Base-by-base conservation (phyloP, 1,140 invertebrate genomes). In the Leptinotarsa texana region DNA sequence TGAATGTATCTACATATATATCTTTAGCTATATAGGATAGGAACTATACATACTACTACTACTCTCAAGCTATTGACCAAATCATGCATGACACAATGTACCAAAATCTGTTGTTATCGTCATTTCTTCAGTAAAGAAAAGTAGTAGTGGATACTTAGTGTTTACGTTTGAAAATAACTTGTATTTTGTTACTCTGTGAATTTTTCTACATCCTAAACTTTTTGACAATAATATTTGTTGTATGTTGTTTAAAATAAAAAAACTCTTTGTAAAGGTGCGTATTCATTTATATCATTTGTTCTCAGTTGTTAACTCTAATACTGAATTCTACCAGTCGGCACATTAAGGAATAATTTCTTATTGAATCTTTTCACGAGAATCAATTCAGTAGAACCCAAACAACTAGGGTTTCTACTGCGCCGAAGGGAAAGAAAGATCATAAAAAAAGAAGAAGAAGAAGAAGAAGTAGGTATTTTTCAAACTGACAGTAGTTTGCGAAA, bases 191-290 rank as follows among this genome's bases (percentile, higher is more conserved):
- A 68, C 18, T 68, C 63, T 68, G 21, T 74, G 42, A 69, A 74
- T 33, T 74, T 74, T 74, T 74, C 73, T 74, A 74, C 73, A 69
- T 74, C 75, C 75, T 74, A 72, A 74, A 78, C 69, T 77, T 78
- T 70, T 73, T 65, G 71, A 73, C 71, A 71, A 78, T 73, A 79
- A 76, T 79, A 81, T 73, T 74, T 75, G 77, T 73, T 77, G 77
- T 79, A 81, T 72, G 69, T 80, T 78, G 76, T 78, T 80, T 76
- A 65, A 80, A 73, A 73, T 73, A 76, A 76, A 73, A n/a, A 57
- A 57, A 42, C 33, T 42, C 8, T 42, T 42, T 42, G 0, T 42
- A 42, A 42, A 42, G 33, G 8, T 42, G 33, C 33, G 6, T 11
- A 42, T 42, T 42, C 8, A 42, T 42, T 42, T 42, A 11, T 42